A percentile compares a stretch with the other conserved stretches of the same genome.
These are phyloP conservation scores for Nephrocerus scutellatus DNA, from an alignment of 2,888 invertebrate species.

Conservation along the genomic window DNA sequence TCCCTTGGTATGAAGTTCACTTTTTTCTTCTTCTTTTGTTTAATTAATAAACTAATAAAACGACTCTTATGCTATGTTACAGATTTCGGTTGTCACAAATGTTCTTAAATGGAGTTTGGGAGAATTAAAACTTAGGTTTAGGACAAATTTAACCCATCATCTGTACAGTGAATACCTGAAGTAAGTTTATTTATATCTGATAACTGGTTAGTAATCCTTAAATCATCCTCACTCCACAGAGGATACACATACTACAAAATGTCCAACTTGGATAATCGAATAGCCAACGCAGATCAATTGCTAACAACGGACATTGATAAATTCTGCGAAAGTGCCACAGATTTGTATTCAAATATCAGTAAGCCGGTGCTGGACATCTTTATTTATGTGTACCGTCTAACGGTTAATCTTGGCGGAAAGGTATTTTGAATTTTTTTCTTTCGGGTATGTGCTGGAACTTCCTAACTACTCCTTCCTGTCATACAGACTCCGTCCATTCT, in stretches of 20 bases:
- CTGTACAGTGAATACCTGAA: slow-evolving; percentile 88
- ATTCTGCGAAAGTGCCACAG: slow-evolving; percentile 92
- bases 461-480: no score
- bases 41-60: not conserved
- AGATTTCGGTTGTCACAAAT: slow-evolving; percentile 92
- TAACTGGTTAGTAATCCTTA: slow-evolving; percentile 1
- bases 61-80: not conserved
- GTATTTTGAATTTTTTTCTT: no score
- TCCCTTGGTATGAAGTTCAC: slow-evolving; percentile 64
- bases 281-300: slow-evolving; percentile 92
- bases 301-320: slow-evolving; percentile 95
- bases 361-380: slow-evolving; percentile 93
- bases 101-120: slow-evolving; percentile 90
- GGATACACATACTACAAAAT: slow-evolving; percentile 96
- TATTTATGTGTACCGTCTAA: slow-evolving; percentile 86
- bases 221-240: slow-evolving; percentile 47
- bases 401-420: slow-evolving; percentile 75
- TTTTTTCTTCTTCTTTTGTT: slow-evolving; percentile 39
- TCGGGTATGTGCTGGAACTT: no score
- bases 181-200: slow-evolving; percentile 52
- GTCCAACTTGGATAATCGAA: slow-evolving; percentile 88
- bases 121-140: slow-evolving; percentile 82
- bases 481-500: slow-evolving; percentile 78
- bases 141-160: slow-evolving; percentile 80
- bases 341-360: slow-evolving; percentile 92